Base-by-base conservation (phyloP, 1,140 invertebrate species). In the Papilio glaucus region DNA sequence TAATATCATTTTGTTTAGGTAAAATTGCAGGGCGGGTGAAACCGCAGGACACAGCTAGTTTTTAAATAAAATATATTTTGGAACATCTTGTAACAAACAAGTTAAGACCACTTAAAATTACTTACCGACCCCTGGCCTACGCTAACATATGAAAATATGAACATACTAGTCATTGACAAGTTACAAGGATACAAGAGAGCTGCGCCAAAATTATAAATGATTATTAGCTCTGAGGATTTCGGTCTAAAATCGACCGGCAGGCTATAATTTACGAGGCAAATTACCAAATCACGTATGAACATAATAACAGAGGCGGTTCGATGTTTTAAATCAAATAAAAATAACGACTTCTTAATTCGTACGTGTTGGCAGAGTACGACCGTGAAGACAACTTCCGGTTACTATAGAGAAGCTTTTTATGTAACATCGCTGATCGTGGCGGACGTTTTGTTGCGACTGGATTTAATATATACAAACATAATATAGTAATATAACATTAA, bases 221-320 rank as follows among this genome's bases (percentile, higher is more conserved):
- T 57, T 24, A 9, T 9, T 57, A 24, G 21, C 49, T 3, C 10
- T 10, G n/a, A 65, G 33, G 9, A 39, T 12, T 65, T 39, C 29
- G 37, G 8, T 37, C 18, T 65, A 38, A 65, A 65, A 33, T 62
- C 60, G n/a, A 65, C n/a, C 62, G 4, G 62, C 7, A 38, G 29
- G 62, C 37, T 65, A 65, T 65, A 65, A 65, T 65, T 65, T 65
- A 65, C 24, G 15, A 65, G 15, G 9, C 62, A 39, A 38, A 65
- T 38, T 65, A 65, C 62, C 18, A 65, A 65, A 65, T 21, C 37
- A 37, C 62, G 49, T 57, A 57, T 57, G 15, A 41, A 38, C 9
- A 65, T 41, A 65, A 65, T 65, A 18, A 39, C 33, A 65, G 33
- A 1, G 21, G 49, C 49, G 62, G 61, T 2, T 33, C 24, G 5